Percentiles rank a stretch among this genome's conserved stretches.
Conservation (phyloP, 1,140 invertebrate species). For the Bicyclus anynana region DNA sequence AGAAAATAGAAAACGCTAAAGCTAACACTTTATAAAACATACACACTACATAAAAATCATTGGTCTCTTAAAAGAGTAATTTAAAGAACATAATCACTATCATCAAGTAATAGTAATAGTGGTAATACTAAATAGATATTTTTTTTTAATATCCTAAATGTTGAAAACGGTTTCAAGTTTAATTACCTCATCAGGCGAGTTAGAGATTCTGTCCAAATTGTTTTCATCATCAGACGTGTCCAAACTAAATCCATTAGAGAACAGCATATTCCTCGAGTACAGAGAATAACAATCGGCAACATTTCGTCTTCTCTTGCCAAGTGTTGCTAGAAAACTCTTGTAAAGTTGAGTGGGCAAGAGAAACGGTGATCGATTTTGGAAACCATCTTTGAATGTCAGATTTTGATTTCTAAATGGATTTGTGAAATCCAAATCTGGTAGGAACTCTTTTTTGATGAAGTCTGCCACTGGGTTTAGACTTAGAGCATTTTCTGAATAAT, state of each 20-base stretch:
- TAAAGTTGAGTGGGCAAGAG: slow-evolving; percentile 86
- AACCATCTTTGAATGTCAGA: slow-evolving; percentile 61
- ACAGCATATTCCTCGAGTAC: slow-evolving; percentile 74
- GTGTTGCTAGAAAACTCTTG: slow-evolving; percentile 85
- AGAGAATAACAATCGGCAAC: slow-evolving; percentile 70
- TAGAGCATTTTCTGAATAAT: slow-evolving; percentile 62
- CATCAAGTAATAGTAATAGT: no score
- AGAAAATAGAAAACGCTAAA: no score
- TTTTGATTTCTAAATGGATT: slow-evolving; percentile 67
- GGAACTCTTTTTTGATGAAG: slow-evolving; percentile 75
- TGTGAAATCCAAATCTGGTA: slow-evolving; percentile 68
- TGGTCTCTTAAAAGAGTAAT: no score
- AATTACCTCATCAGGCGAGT: slow-evolving; percentile 73
- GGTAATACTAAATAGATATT: no score
- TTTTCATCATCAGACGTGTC: slow-evolving; percentile 72
- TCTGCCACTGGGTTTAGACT: slow-evolving; percentile 65
- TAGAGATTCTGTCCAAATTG: slow-evolving; percentile 57
- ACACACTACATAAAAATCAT: no score
- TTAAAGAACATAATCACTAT: no score
- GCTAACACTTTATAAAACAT: no score
- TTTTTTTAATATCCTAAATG: no score
- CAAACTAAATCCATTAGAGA: slow-evolving; percentile 61
- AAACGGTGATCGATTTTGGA: slow-evolving; percentile 75
- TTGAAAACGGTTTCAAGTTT: no score
- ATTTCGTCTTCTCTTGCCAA: slow-evolving; percentile 69